Evolutionary conservation across 2,888 invertebrate species (phyloP).

Genomic region (Plagodis pulveraria): DNA sequence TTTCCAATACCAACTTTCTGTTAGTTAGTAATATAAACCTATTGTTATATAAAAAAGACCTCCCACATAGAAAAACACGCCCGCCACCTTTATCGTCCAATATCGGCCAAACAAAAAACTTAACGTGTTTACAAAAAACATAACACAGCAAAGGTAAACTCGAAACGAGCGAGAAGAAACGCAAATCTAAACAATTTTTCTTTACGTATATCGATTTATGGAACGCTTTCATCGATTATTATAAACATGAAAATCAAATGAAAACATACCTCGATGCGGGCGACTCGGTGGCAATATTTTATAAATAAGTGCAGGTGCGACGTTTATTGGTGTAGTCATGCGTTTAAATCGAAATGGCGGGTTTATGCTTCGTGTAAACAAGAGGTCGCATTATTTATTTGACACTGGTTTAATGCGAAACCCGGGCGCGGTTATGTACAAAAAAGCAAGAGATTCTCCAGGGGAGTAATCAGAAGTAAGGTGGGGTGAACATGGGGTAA

Average conservation of each 20-base stretch:
- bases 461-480: no score
- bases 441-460: no score
- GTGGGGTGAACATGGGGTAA: no score
- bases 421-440: no score
- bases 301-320: conserved; percentile 37
- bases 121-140: conserved; percentile 67
- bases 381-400: neutral
- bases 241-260: conserved; percentile 75
- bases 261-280: conserved; percentile 51
- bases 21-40: neutral
- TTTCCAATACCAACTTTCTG: no score
- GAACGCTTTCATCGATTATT: conserved; percentile 58
- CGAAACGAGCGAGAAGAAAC: conserved; percentile 57
- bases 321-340: conserved; percentile 2
- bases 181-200: conserved; percentile 53
- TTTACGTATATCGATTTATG: conserved; percentile 47
- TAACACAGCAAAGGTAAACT: conserved; percentile 65
- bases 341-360: neutral
- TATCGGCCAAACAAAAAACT: conserved; percentile 30
- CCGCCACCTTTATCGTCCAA: conserved; percentile 28
- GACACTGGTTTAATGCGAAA: neutral
- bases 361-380: conserved; percentile 6
- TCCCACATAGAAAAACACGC: conserved; percentile 26
- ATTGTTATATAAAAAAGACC: conserved; percentile 28
- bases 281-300: conserved; percentile 32